Percentiles rank a stretch among this genome's conserved stretches.
Evolutionary conservation across 2,797 vertebrate species (phyloP).

Genomic region (Poecile montanus): DNA sequence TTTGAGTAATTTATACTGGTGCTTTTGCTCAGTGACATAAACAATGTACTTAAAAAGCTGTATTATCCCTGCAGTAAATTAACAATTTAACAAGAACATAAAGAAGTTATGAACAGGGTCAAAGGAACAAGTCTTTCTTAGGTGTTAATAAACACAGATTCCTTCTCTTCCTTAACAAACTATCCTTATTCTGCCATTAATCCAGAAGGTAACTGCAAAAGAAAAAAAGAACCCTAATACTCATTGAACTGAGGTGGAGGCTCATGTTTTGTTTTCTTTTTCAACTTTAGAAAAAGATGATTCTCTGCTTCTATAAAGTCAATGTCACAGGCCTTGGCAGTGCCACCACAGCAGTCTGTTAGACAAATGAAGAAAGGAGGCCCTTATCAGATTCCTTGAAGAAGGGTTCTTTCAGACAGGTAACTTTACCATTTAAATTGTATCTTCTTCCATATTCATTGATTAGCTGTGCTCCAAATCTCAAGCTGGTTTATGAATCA

Average conservation of each 20-base stretch:
- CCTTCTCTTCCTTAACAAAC: background rate
- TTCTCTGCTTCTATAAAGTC: background rate
- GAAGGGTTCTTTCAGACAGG: background rate
- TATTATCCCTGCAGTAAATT: background rate
- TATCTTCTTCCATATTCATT: background rate
- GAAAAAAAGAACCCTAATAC: background rate
- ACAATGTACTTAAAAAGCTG: background rate
- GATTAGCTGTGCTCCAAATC: background rate
- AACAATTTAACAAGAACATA: background rate
- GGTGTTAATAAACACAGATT: background rate
- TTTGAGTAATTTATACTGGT: background rate
- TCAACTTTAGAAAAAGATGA: background rate
- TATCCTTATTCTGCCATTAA: background rate
- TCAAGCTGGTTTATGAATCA: background rate
- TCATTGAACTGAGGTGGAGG: background rate
- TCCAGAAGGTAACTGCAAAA: background rate
- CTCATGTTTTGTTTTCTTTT: background rate
- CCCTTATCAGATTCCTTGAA: background rate
- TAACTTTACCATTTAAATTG: background rate
- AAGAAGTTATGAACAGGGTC: background rate
- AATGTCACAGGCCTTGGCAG: background rate
- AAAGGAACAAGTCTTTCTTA: background rate
- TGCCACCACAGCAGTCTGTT: background rate
- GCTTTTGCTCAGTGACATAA: background rate
- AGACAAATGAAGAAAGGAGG: background rate